phyloP scores from a whole-genome alignment of 35 echinoderm and acorn worm species.

The Ptychodera flava region DNA sequence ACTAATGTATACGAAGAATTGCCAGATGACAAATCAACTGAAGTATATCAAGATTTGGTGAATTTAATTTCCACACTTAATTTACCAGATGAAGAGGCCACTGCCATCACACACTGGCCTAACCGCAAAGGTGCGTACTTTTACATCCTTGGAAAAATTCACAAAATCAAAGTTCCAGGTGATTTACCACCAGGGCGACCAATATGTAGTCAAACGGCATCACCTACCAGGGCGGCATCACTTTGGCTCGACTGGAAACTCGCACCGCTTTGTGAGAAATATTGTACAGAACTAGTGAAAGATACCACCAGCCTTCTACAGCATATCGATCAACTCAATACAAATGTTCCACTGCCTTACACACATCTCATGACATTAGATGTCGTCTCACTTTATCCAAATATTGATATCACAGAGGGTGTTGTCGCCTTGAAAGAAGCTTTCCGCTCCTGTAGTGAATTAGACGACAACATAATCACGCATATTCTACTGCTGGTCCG shows the following conservation, averaged over 20 bases:
- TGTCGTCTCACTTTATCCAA: neutral
- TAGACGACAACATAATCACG: too few species aligned
- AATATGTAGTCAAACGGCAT: neutral
- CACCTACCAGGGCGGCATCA: neutral
- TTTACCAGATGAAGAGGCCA: neutral
- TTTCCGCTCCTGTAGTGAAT: too few species aligned
- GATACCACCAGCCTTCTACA: neutral
- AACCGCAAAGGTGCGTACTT: neutral
- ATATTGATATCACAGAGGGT: neutral
- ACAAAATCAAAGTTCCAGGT: neutral
- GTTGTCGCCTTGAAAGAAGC: neutral
- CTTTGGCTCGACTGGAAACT: neutral
- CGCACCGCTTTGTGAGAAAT: neutral
- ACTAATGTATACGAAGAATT: neutral
- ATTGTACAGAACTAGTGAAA: neutral
- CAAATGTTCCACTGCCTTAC: neutral
- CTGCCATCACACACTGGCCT: neutral
- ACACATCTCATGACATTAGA: neutral
- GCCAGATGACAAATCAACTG: neutral
- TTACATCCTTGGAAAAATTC: neutral
- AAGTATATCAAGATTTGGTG: neutral
- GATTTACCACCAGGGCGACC: neutral
- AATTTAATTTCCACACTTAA: neutral
- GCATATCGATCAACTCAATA: neutral
- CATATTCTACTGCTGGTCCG: too few species aligned